These are phyloP conservation scores for Torymus tubicola DNA, from an alignment of 2,888 invertebrate genomes.

Conservation along the genomic window DNA sequence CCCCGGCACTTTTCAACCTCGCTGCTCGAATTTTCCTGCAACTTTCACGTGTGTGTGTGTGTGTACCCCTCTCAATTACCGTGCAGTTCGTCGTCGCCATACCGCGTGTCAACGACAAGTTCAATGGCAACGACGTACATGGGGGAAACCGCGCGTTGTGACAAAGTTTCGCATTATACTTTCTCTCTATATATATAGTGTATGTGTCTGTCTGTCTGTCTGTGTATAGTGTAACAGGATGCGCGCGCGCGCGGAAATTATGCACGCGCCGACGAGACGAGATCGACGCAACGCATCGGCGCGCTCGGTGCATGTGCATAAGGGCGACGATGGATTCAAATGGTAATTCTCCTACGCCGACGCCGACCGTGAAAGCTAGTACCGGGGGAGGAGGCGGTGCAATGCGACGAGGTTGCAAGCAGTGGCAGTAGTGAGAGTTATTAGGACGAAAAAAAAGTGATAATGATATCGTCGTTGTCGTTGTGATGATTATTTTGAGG, in stretches of 20 bases:
- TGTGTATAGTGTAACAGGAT: conserved; percentile 1
- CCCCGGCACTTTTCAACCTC: no score
- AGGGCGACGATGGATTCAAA: conserved; percentile 46
- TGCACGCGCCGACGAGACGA: conserved; percentile 36
- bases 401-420: no score
- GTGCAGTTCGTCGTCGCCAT: no score
- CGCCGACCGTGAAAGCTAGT: conserved; percentile 56
- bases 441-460: no score
- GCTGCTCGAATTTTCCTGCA: no score
- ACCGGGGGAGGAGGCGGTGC: background rate
- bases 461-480: no score
- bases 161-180: conserved; percentile 26
- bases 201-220: background rate
- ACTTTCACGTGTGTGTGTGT: no score
- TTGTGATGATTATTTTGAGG: no score
- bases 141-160: background rate
- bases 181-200: no score
- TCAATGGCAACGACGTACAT: conserved; percentile 31
- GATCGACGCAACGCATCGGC: conserved; percentile 31
- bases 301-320: no score
- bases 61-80: no score
- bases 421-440: no score
- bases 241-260: conserved; percentile 31
- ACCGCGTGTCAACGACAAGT: background rate
- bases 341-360: conserved; percentile 52